Conservation (phyloP, 2,113 vertebrate species). For the Menura novaehollandiae region DNA sequence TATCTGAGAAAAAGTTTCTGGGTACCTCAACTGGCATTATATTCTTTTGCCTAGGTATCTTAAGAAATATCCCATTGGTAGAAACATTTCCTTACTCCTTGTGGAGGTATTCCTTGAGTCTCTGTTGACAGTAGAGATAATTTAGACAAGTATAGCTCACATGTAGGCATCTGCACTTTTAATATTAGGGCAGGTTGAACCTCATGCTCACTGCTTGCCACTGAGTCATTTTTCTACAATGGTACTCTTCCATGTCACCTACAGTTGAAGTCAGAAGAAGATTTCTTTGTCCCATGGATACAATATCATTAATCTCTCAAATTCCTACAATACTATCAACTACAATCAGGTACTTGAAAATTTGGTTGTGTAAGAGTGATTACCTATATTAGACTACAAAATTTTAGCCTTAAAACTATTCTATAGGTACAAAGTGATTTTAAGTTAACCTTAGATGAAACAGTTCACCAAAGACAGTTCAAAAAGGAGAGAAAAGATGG, state of each 20-base stretch:
- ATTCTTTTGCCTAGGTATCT: neutral
- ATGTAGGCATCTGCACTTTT: neutral
- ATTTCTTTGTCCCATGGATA: neutral
- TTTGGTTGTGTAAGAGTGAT: neutral
- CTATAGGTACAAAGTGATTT: neutral
- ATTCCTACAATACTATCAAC: neutral
- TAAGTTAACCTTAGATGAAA: neutral
- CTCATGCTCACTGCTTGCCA: neutral
- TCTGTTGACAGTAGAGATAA: neutral
- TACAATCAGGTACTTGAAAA: too few species aligned
- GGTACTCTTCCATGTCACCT: neutral
- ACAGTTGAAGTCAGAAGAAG: neutral
- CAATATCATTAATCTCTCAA: neutral
- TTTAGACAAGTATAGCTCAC: rapidly evolving
- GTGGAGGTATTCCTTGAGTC: neutral
- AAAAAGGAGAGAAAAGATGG: neutral
- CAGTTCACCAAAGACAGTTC: neutral
- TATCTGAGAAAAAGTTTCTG: neutral
- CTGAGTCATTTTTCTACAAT: neutral
- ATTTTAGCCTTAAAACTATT: neutral
- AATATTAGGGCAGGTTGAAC: neutral
- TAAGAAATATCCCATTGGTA: neutral
- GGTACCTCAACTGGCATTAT: neutral
- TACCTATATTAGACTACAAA: neutral
- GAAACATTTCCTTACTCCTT: neutral